Evolutionary conservation across 2,113 vertebrate genomes (phyloP).

Genomic region (Silurus asotus): DNA sequence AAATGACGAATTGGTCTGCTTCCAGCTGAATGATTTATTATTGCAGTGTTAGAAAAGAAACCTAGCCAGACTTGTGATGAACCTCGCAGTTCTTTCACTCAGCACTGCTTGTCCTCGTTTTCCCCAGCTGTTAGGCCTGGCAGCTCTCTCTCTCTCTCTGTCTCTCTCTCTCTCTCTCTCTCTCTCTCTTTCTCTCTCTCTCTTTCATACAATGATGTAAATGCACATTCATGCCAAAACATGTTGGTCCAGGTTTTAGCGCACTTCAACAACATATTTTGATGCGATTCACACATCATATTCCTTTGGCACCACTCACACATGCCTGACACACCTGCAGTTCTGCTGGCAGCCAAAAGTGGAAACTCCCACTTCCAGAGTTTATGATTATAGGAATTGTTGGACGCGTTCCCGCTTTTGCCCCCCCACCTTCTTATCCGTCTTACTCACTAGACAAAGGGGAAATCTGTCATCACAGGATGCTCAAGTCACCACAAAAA

Average conservation of each 20-base stretch:
- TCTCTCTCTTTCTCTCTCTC: too few species aligned
- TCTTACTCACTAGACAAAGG: not conserved
- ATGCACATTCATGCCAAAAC: not conserved
- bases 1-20: not conserved
- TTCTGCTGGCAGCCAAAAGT: not conserved
- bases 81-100: not conserved
- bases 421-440: not conserved
- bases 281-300: slow-evolving; percentile 7
- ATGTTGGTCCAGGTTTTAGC: not conserved
- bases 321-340: not conserved
- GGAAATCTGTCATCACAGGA: slow-evolving; percentile 15
- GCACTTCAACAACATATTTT: not conserved
- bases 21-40: slow-evolving; percentile 1
- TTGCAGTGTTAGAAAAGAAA: not conserved
- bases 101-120: not conserved
- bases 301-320: not conserved
- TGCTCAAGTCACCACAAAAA: not conserved
- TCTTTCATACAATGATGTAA: not conserved
- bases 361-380: slow-evolving; percentile 6
- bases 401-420: not conserved
- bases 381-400: not conserved
- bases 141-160: not conserved
- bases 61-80: not conserved
- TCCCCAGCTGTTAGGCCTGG: not conserved
- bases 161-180: too few species aligned